Base-by-base conservation (phyloP, 2,797 vertebrate species). In the Streptopelia turtur region DNA sequence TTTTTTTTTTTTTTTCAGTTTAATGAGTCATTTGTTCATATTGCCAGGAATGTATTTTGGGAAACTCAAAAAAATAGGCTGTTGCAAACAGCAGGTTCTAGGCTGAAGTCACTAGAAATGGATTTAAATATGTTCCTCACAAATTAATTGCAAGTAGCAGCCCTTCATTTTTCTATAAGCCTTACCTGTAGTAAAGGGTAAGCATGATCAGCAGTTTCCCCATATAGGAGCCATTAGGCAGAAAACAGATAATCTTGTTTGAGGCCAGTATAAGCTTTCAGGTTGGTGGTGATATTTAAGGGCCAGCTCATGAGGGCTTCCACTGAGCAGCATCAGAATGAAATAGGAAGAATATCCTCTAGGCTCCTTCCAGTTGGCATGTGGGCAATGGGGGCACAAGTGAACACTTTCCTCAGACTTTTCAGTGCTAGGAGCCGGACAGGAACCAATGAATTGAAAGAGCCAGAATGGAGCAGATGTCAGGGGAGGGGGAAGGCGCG, bases 341-440 rank as follows among this genome's bases (percentile, higher is more conserved):
- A 86, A 64, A 37, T 37, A 53, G n/a, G 23, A 87, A 60, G 2
- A 74, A 41, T 83, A 25, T 87, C 17, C 57, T 82, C 18, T 22
- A 52, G 49, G 35, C 28, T 89, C 5, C 37, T 92, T 65, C 37
- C 37, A 59, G 5, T 61, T 93, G 77, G 21, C 28, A 3, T 23
- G 23, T 69, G 33, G 25, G 79, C 69, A 76, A n/a, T 81, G 31
- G 72, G 63, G 59, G 37, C 43, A 72, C 7, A 21, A 47, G 22
- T 33, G 47, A 52, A 30, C 2, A 1, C 56, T 88, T 84, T 78
- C 24, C 20, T 70, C 10, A 31, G 49, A 72, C 22, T 65, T 71
- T 4, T 18, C 37, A 82, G 37, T 0, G 0, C 1, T 13, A 39
- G 63, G 20, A 71, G 11, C 31, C 52, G 65, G n/a, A 72, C 21